A percentile compares a stretch with the other conserved stretches of the same genome.
phyloP scores from a whole-genome alignment of 2,797 vertebrate genomes.

The Notamacropus eugenii region DNA sequence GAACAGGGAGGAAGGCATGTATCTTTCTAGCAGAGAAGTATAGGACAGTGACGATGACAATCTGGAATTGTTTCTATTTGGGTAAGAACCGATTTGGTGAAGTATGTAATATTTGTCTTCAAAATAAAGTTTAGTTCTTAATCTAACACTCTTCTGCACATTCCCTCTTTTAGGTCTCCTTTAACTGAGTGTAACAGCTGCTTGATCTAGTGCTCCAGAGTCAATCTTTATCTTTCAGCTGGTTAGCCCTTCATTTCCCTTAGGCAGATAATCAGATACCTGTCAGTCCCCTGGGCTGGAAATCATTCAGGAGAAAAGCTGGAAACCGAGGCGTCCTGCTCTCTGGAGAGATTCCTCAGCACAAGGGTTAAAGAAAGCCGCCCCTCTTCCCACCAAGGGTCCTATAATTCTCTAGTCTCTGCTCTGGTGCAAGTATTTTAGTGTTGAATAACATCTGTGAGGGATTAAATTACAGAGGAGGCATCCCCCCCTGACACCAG shows the following conservation, averaged over 20 bases:
- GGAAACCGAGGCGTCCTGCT: conserved; percentile 68
- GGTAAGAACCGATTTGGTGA: conserved; percentile 65
- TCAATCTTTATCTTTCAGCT: conserved; percentile 72
- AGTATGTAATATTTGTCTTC: conserved; percentile 63
- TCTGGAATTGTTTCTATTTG: conserved; percentile 53
- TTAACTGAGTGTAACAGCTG: conserved; percentile 57
- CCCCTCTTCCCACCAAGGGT: background rate
- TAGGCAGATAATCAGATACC: conserved; percentile 77
- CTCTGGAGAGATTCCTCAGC: conserved; percentile 26
- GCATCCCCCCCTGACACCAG: background rate
- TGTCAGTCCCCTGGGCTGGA: conserved; percentile 66
- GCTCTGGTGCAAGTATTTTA: background rate
- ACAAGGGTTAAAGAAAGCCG: conserved; percentile 66
- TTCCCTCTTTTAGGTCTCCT: conserved; percentile 21
- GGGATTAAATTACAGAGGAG: conserved; percentile 17
- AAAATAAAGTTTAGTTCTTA: conserved; percentile 66
- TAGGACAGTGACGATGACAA: conserved; percentile 56
- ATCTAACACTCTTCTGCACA: conserved; percentile 61
- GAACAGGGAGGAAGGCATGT: conserved; percentile 29
- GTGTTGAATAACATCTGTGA: conserved; percentile 52
- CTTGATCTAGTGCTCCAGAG: conserved; percentile 56
- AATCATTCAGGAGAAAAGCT: conserved; percentile 72
- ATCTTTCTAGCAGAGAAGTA: conserved; percentile 63
- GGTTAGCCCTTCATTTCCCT: conserved; percentile 77
- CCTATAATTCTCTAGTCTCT: conserved; percentile 30